Conservation (phyloP, 2,888 invertebrate species). For the Orthonychiurus folsomi region DNA sequence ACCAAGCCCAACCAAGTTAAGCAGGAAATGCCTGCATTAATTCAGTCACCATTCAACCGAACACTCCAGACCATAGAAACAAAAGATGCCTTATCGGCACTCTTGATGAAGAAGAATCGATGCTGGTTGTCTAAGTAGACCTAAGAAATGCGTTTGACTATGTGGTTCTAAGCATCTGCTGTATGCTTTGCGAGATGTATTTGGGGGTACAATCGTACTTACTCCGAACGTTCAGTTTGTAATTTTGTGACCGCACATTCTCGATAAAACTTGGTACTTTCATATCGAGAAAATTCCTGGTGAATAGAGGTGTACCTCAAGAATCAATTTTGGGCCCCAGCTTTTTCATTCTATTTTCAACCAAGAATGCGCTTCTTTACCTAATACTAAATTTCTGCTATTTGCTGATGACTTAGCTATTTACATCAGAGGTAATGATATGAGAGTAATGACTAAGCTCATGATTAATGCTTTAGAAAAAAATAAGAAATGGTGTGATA, state of each 20-base stretch:
- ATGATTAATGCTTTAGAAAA: no score
- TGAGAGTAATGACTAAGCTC: neutral
- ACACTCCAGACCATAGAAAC: no score
- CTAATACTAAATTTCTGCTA: no score
- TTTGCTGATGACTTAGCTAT: neutral
- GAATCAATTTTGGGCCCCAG: constrained; percentile 11
- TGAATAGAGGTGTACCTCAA: constrained; percentile 13
- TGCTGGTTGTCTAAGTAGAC: constrained; percentile 16
- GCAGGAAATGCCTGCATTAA: no score
- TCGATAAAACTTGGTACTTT: constrained; percentile 11
- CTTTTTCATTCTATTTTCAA: neutral
- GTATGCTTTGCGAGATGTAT: constrained; percentile 8
- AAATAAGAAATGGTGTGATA: no score
- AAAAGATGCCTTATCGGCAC: constrained; percentile 11
- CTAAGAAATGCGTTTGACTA: constrained; percentile 21
- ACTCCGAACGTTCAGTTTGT: constrained; percentile 10
- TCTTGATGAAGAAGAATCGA: constrained; percentile 14
- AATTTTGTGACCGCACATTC: constrained; percentile 14
- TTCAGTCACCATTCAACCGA: no score
- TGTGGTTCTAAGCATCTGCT: constrained; percentile 9
- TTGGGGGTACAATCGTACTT: constrained; percentile 13
- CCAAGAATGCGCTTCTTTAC: neutral
- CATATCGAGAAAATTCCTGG: constrained; percentile 12
- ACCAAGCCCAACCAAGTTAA: no score
- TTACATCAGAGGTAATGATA: no score